A percentile compares a stretch with the other conserved stretches of the same genome.
phyloP scores from a whole-genome alignment of 1,140 invertebrate genomes.

The Lucilia cuprina region DNA sequence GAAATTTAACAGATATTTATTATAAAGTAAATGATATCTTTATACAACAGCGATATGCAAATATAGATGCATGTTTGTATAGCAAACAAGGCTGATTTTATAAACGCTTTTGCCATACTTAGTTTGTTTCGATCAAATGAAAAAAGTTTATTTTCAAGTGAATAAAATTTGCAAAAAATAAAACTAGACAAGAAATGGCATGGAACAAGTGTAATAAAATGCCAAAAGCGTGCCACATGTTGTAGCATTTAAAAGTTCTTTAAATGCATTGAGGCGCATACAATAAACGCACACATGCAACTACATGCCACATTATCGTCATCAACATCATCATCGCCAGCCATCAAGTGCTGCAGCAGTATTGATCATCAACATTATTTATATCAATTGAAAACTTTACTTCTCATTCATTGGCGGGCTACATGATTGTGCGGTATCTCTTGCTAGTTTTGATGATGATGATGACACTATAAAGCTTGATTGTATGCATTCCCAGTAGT shows the following conservation, averaged over 20 bases:
- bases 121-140: neutral
- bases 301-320: too few species aligned
- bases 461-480: too few species aligned
- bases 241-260: constrained; percentile 21
- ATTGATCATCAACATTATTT: too few species aligned
- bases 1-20: constrained; percentile 17
- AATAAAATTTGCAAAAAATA: neutral
- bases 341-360: too few species aligned
- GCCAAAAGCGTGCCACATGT: constrained; percentile 40
- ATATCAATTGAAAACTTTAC: too few species aligned
- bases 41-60: neutral
- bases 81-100: neutral
- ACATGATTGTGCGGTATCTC: too few species aligned
- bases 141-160: neutral
- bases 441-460: too few species aligned
- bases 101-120: neutral
- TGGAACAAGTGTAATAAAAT: constrained; percentile 36
- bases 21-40: neutral
- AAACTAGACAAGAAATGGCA: neutral
- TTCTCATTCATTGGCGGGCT: too few species aligned
- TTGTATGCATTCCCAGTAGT: too few species aligned
- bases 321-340: too few species aligned
- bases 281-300: neutral
- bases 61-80: neutral
- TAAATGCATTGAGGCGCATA: neutral